Evolutionary conservation across 2,113 vertebrate species (phyloP).

Genomic region (Tragelaphus scriptus): DNA sequence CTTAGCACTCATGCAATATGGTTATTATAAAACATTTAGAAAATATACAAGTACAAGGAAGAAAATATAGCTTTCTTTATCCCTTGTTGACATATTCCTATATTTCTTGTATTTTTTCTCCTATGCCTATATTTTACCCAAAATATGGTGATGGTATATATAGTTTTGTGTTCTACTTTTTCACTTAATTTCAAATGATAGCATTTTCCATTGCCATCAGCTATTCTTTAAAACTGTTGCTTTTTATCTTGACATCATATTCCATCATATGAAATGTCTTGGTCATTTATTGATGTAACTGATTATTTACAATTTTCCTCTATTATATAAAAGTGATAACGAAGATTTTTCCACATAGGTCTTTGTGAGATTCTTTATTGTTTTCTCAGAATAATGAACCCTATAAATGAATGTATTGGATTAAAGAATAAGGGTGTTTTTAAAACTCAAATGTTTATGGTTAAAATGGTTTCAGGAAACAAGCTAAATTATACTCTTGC

Average conservation of each 20-base stretch:
- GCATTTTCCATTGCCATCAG: background rate
- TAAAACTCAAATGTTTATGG: background rate
- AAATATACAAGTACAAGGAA: background rate
- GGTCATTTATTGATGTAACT: background rate
- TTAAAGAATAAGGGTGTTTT: background rate
- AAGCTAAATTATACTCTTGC: background rate
- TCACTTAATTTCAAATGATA: background rate
- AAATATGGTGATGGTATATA: background rate
- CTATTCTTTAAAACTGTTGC: background rate
- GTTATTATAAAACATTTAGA: background rate
- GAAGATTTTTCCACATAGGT: background rate
- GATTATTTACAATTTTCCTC: background rate
- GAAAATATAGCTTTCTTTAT: background rate
- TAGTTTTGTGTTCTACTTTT: background rate
- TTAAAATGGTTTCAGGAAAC: constrained; percentile 14
- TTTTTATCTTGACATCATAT: background rate
- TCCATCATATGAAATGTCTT: background rate
- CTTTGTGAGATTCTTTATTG: background rate
- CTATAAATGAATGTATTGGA: background rate
- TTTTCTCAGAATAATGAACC: background rate
- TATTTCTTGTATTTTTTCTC: background rate
- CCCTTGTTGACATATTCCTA: background rate
- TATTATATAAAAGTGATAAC: background rate
- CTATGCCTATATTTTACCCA: background rate
- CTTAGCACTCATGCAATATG: background rate